phyloP scores from a whole-genome alignment of 2,797 vertebrate species.

The Pachyuromys duprasi region DNA sequence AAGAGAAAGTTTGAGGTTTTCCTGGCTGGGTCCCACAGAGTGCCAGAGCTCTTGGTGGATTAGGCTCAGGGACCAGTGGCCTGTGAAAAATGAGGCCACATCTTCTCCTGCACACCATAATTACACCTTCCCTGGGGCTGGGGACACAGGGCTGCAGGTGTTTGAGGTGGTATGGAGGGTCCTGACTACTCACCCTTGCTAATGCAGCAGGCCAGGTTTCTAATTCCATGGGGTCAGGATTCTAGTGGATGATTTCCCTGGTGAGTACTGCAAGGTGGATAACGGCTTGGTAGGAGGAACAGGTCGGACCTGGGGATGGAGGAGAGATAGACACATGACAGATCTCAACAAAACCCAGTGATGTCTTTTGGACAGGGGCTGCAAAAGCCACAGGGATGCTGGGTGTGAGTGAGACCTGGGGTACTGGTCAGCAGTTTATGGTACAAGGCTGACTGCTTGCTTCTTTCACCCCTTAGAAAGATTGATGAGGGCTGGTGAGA shows the following conservation, averaged over 20 bases:
- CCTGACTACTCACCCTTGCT: constrained; percentile 63
- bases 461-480: constrained; percentile 4
- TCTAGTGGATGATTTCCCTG: constrained; percentile 37
- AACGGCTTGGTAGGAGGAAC: not conserved
- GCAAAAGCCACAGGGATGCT: not conserved
- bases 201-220: constrained; percentile 51
- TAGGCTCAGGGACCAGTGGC: constrained; percentile 36
- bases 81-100: constrained; percentile 44
- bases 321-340: not conserved
- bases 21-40: not conserved
- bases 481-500: not conserved
- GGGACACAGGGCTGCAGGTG: not conserved
- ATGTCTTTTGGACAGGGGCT: not conserved
- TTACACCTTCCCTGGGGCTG: not conserved
- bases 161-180: constrained; percentile 5
- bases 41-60: not conserved
- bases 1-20: not conserved
- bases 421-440: not conserved
- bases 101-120: not conserved
- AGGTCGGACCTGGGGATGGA: not conserved
- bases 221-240: constrained; percentile 66
- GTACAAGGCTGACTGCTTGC: not conserved
- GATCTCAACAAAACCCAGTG: not conserved
- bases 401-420: not conserved
- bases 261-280: not conserved